Conservation (phyloP, 2,888 invertebrate genomes). For the Nyleta sp. region DNA sequence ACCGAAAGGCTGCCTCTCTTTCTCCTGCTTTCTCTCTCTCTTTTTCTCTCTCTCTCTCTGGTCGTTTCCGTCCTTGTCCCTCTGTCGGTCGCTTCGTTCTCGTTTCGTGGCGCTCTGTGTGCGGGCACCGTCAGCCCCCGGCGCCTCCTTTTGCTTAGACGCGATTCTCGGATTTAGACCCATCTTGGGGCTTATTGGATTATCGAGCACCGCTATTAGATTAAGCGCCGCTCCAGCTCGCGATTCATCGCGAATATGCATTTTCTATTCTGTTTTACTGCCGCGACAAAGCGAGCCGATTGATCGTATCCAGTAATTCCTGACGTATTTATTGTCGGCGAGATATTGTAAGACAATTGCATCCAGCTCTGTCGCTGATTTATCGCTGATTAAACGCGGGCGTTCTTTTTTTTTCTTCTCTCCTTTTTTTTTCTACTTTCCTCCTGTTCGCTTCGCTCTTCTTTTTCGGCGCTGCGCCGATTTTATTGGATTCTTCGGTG, state of each 20-base stretch:
- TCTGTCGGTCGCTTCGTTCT: constrained; percentile 53
- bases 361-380: constrained; percentile 33
- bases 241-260: constrained; percentile 63
- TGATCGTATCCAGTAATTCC: constrained; percentile 60
- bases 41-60: constrained; percentile 2
- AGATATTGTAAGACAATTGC: constrained; percentile 59
- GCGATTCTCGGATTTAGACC: constrained; percentile 72
- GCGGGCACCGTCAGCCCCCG: constrained; percentile 51
- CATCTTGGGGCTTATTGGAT: constrained; percentile 78
- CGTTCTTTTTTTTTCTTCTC: constrained; percentile 10
- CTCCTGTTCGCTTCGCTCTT: background rate
- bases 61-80: constrained; percentile 6
- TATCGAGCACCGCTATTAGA: constrained; percentile 81
- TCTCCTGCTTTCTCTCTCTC: constrained; percentile 53
- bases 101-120: constrained; percentile 25
- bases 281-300: constrained; percentile 47
- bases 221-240: constrained; percentile 77
- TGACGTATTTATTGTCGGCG: constrained; percentile 48
- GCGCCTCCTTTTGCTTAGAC: constrained; percentile 76
- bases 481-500: constrained; percentile 37
- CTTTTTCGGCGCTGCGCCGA: constrained; percentile 10
- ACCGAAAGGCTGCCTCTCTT: constrained; percentile 21
- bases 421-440: constrained; percentile 2
- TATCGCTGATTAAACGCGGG: constrained; percentile 63
- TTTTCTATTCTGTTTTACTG: constrained; percentile 54